Evolutionary conservation across 2,888 invertebrate species (phyloP).

Genomic region (Octodonta nipae): DNA sequence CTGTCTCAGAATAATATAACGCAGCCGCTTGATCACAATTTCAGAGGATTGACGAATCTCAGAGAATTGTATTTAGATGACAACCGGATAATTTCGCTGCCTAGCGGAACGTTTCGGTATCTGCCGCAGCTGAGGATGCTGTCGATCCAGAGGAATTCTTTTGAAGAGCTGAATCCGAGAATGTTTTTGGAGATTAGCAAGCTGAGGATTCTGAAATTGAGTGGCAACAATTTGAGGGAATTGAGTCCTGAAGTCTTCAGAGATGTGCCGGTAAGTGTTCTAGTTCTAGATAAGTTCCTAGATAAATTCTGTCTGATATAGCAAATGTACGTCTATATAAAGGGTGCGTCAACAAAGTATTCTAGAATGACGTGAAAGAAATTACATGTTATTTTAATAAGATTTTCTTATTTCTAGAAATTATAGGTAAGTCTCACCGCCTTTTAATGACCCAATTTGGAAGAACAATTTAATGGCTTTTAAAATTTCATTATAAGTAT

Average conservation of each 20-base stretch:
- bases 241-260: slow-evolving; percentile 67
- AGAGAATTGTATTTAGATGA: slow-evolving; percentile 58
- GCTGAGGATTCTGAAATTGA: slow-evolving; percentile 58
- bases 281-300: no score
- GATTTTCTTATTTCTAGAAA: no score
- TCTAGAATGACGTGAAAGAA: no score
- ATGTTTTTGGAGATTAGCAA: slow-evolving; percentile 62
- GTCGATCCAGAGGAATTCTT: slow-evolving; percentile 54
- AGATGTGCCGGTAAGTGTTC: slow-evolving; percentile 45
- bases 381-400: no score
- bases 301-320: no score
- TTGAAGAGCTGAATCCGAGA: slow-evolving; percentile 53
- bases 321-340: no score
- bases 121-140: slow-evolving; percentile 45
- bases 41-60: slow-evolving; percentile 58
- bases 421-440: no score
- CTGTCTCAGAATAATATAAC: slow-evolving; percentile 65
- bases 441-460: no score
- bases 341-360: no score
- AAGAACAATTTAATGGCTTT: no score
- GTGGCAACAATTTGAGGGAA: slow-evolving; percentile 59
- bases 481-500: no score
- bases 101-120: slow-evolving; percentile 63
- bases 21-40: slow-evolving; percentile 57
- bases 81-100: slow-evolving; percentile 63